Base-by-base conservation (phyloP, 2,113 vertebrate genomes). In the Cynocephalus volans region DNA sequence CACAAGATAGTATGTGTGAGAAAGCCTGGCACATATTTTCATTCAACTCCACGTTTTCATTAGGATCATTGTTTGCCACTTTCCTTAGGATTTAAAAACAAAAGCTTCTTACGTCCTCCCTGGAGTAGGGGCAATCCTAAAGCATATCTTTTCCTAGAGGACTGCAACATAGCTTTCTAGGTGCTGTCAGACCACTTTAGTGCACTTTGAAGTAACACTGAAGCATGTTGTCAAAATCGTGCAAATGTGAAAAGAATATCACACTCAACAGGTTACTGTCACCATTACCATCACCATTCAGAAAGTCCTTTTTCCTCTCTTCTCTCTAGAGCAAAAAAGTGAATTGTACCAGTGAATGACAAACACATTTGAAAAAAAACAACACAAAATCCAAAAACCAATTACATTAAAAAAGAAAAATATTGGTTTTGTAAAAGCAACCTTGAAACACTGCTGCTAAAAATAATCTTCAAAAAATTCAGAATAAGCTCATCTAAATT, bases 361-460 rank as follows among this genome's bases (percentile, higher is more conserved):
- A 90, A 83, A 48, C 11, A 80, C 26, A 65, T 24, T 8, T 4
- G 56, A 85, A 69, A 72, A 77, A 41, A 41, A 41, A n/a, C n/a
- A n/a, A n/a, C n/a, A n/a, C n/a, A n/a, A 41, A 41, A 41, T 41
- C 41, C 41, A 41, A 41, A 41, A 41, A 3, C 41, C 41, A 41
- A 82, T 72, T 80, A 48, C 10, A 54, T 52, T 69, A 50, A 75
- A 84, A 67, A 69, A 36, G 15, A 5, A 19, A 85, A 80, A 5
- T 60, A n/a, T n/a, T 56, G 8, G 65, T 96, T 95, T 95, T 36
- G 13, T 62, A 79, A 54, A 92, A 96, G 50, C 28, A 60, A 33
- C 1, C 14, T 50, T 69, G 19, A 83, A 92, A 88, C 8, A 88
- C 2, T 48, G n/a, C 31, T 76, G 36, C 54, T 85, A 13, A 85